A percentile compares a stretch with the other conserved stretches of the same genome.
Conservation (phyloP, 2,113 vertebrate species). For the Mormyrus lacerda region DNA sequence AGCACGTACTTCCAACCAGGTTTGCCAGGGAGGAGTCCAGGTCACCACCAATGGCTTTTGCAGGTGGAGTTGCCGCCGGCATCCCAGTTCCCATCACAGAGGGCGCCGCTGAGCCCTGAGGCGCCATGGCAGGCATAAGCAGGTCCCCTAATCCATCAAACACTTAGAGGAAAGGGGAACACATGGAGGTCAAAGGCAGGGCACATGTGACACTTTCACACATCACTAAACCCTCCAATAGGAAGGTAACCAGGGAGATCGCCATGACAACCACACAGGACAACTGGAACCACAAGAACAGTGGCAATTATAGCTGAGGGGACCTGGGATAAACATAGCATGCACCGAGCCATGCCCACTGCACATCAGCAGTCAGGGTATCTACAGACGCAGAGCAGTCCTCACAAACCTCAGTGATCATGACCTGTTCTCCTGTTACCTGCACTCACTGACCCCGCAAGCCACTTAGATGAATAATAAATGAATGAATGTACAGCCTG, state of each 20-base stretch:
- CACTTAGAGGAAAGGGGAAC: conserved; percentile 53
- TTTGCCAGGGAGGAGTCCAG: conserved; percentile 92
- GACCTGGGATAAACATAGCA: neutral
- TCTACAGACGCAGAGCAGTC: neutral
- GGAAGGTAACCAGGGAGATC: neutral
- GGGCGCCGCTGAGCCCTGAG: conserved; percentile 73
- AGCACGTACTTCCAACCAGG: conserved; percentile 81
- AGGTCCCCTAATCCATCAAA: conserved; percentile 94
- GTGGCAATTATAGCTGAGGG: neutral
- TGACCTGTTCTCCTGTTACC: neutral
- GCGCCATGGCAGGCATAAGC: conserved; percentile 89
- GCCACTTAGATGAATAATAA: neutral
- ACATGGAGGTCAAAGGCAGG: conserved; percentile 22
- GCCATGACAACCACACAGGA: conserved; percentile 8
- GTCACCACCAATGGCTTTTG: conserved; percentile 82
- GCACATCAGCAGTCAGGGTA: neutral
- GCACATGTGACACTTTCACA: conserved; percentile 15
- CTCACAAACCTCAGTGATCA: neutral
- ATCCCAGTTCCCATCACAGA: conserved; percentile 49
- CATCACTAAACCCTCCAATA: neutral
- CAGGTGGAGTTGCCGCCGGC: conserved; percentile 55
- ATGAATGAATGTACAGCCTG: neutral
- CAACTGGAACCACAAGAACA: neutral
- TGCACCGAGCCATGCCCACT: neutral
- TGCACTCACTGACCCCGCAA: neutral